Percentiles rank a stretch among this genome's conserved stretches.
phyloP scores from a whole-genome alignment of 2,888 invertebrate species.

The Drosophila testacea region DNA sequence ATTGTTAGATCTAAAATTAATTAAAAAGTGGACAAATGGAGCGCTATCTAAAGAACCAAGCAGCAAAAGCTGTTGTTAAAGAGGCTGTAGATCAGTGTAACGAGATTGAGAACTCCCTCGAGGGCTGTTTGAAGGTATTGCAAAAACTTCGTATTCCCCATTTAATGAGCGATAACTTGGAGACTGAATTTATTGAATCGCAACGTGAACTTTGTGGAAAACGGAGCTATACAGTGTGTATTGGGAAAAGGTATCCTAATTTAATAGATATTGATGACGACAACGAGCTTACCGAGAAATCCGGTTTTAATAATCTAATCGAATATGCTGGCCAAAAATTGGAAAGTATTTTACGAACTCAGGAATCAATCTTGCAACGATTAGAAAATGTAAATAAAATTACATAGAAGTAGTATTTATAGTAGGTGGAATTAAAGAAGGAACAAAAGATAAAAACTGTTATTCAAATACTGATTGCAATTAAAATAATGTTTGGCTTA shows the following conservation, averaged over 20 bases:
- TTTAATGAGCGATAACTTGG: not conserved
- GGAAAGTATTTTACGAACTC: constrained; percentile 35
- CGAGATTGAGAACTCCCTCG: constrained; percentile 29
- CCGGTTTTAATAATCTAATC: not conserved
- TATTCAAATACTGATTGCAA: not conserved
- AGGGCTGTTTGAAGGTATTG: not conserved
- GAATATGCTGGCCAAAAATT: constrained; percentile 12
- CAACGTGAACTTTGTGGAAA: constrained; percentile 5
- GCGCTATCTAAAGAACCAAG: not conserved
- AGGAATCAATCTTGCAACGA: constrained; percentile 22
- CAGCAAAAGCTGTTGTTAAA: not conserved
- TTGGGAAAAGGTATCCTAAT: constrained; percentile 21
- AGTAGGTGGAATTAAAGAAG: not conserved
- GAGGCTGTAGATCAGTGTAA: constrained; percentile 31
- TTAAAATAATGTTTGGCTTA: not conserved
- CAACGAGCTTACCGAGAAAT: not conserved
- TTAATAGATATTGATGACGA: constrained; percentile 13
- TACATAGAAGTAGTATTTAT: not conserved
- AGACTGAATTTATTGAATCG: no score
- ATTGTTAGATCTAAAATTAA: not conserved
- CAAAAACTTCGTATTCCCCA: constrained; percentile 1
- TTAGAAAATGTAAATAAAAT: constrained; percentile 1
- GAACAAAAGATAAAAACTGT: not conserved
- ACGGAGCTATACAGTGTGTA: constrained; percentile 34
- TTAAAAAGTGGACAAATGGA: constrained; percentile 1